These are phyloP conservation scores for Cotesia chilonis DNA, from an alignment of 1,140 invertebrate species.

Conservation along the genomic window DNA sequence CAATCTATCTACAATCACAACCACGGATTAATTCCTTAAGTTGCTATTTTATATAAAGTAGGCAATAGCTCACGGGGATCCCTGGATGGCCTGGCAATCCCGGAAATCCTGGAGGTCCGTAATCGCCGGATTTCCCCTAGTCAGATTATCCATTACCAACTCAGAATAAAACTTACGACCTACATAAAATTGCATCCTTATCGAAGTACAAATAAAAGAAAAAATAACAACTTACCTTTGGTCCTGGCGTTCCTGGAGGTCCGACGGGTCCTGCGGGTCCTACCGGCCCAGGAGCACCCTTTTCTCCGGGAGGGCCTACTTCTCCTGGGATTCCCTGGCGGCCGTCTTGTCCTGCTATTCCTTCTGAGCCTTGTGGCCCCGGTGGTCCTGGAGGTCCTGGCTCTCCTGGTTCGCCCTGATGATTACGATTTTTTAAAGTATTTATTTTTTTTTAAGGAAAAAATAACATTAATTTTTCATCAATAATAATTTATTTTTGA, in stretches of 20 bases:
- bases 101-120: conserved; percentile 60
- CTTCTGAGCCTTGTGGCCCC: conserved; percentile 79
- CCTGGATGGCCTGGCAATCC: conserved; percentile 62
- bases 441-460: neutral
- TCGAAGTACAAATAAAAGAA: neutral
- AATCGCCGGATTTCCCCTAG: conserved; percentile 60
- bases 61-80: conserved; percentile 56
- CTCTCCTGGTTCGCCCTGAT: conserved; percentile 88
- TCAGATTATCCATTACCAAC: conserved; percentile 8
- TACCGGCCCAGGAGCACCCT: conserved; percentile 71
- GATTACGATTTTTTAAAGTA: neutral
- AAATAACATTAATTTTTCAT: conserved; percentile 18
- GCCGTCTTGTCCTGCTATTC: conserved; percentile 84
- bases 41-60: conserved; percentile 32
- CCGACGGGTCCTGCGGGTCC: conserved; percentile 78
- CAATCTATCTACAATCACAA: conserved; percentile 26
- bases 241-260: conserved; percentile 71
- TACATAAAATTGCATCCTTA: no score
- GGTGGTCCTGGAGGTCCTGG: conserved; percentile 87
- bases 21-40: neutral
- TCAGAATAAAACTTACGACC: neutral
- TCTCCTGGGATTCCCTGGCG: conserved; percentile 79
- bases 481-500: no score
- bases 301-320: conserved; percentile 73
- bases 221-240: conserved; percentile 71